Conservation (phyloP, 2,888 invertebrate species). For the Venusia cambrica region DNA sequence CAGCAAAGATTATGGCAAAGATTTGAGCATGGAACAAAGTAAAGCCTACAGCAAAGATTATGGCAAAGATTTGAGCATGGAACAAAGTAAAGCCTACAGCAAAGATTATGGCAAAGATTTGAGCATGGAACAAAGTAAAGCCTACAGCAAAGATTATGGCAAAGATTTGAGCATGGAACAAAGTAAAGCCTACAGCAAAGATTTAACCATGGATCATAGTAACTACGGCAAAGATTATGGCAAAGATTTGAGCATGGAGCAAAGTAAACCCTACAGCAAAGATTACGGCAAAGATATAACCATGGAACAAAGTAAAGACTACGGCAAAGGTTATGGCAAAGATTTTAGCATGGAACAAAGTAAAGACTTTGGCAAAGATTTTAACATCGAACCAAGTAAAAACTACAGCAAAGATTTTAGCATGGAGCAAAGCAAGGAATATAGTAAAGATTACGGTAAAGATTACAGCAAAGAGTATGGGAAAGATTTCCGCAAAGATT, state of each 20-base stretch:
- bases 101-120: slow-evolving; percentile 27
- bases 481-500: slow-evolving; percentile 28
- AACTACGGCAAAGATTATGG: slow-evolving; percentile 66
- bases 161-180: slow-evolving; percentile 27
- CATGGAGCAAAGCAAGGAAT: slow-evolving; percentile 25
- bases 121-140: slow-evolving; percentile 25
- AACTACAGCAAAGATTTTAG: slow-evolving; percentile 25
- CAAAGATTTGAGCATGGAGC: slow-evolving; percentile 23
- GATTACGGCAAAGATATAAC: slow-evolving; percentile 25
- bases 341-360: slow-evolving; percentile 39
- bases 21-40: slow-evolving; percentile 22
- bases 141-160: slow-evolving; percentile 24
- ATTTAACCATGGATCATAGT: slow-evolving; percentile 27
- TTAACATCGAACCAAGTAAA: slow-evolving; percentile 53
- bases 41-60: slow-evolving; percentile 30
- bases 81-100: slow-evolving; percentile 14
- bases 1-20: slow-evolving; percentile 16
- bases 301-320: slow-evolving; percentile 29
- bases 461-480: slow-evolving; percentile 23
- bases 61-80: too few relatives aligned
- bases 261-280: slow-evolving; percentile 20
- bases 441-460: slow-evolving; percentile 26
- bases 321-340: slow-evolving; percentile 56
- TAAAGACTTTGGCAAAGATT: slow-evolving; percentile 57
- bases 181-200: slow-evolving; percentile 27